phyloP scores from a whole-genome alignment of 2,113 vertebrate genomes.

The Leuciscus idus region DNA sequence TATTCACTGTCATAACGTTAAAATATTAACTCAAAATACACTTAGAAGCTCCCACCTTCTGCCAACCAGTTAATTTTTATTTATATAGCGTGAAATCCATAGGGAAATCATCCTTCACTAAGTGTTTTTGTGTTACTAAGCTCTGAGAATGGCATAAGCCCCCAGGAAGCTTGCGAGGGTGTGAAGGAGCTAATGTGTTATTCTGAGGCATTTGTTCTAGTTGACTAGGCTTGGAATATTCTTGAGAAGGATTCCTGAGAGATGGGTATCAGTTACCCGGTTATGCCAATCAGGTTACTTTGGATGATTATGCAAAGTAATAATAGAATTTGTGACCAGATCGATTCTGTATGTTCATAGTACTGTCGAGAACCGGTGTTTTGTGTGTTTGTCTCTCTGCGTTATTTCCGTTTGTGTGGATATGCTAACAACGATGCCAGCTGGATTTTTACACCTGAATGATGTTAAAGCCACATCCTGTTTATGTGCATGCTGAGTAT shows the following conservation, averaged over 20 bases:
- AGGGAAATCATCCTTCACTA: not conserved
- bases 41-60: not conserved
- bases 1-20: not conserved
- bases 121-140: not conserved
- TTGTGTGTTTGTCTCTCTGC: not conserved
- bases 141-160: not conserved
- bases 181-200: not conserved
- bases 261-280: not conserved
- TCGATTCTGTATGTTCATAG: not conserved
- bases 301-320: not conserved
- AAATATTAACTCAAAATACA: not conserved
- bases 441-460: not conserved
- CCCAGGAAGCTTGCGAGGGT: not conserved
- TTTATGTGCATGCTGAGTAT: not conserved
- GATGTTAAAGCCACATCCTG: not conserved
- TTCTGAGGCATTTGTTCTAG: not conserved
- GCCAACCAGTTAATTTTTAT: not conserved
- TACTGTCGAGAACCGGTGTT: not conserved
- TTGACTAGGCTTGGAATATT: conserved; percentile 3
- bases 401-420: not conserved
- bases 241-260: not conserved
- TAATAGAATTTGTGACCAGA: not conserved
- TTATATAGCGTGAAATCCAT: not conserved
- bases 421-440: not conserved
- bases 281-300: not conserved